Base-by-base conservation (phyloP, 2,797 vertebrate species). In the Sebastes taczanowskii region DNA sequence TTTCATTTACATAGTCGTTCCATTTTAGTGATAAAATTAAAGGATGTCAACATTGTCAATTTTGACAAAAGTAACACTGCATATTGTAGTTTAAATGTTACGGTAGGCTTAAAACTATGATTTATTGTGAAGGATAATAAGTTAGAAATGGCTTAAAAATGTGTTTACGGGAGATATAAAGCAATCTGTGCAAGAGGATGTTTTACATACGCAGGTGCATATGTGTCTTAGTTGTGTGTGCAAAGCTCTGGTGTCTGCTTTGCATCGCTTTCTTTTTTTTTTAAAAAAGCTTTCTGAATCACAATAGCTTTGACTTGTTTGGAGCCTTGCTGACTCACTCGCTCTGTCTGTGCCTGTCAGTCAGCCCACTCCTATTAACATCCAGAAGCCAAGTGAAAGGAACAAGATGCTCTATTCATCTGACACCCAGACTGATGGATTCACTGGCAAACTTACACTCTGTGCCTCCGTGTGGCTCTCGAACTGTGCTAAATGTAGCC, bases 291-390 rank as follows among this genome's bases (percentile, higher is more conserved):
- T 82, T 46, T 80, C 60, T 80, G 80, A 84, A 86, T 90, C 86
- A 88, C 89, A 88, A 85, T 83, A 73, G 78, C 77, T 80, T 27
- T 53, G 55, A 76, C 61, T 89, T 82, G 80, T 90, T 81, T 80
- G 81, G 83, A 78, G 85, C 72, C 69, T 59, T 27, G 77, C 86
- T 88, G 90, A 91, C 80, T 89, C 86, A 78, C 81, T 88, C 78
- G 53, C 70, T 76, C 29, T 46, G 77, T 80, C 71, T 88, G 67
- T 63, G 77, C 60, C 73, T 81, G 79, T 91, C 90, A 85, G 62
- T 92, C 86, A 91, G 86, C 88, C 82, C 73, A 53, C 82, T 91
- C 60, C 82, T 68, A 73, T 87, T 91, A 86, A 74, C 83, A 85
- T 80, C 83, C 81, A 78, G 64, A 68, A 75, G 65, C 80, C 61